Evolutionary conservation across 2,888 invertebrate species (phyloP), one percentile per base, ranked within the genome.

Genomic region (Lasioglossum figueresi): DNA sequence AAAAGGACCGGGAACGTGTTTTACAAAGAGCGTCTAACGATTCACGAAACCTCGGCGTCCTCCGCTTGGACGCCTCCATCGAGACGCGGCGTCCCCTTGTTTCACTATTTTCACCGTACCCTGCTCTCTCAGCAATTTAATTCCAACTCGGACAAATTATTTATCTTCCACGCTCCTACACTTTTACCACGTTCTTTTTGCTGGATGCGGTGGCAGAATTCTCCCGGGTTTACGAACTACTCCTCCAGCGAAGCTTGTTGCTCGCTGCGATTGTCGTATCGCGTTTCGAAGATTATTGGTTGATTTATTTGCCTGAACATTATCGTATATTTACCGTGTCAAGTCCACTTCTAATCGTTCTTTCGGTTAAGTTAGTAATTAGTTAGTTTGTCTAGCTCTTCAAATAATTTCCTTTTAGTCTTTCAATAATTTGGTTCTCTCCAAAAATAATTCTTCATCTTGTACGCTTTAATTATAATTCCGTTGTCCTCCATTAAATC

Each of bases 1-100:
- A 56, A 72, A 68, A 48, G 72, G 48, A 48, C 63, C 70, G 70
- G 37, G 19, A 1, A 40, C 34, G 76, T 66, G 82, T 82, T 82
- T 68, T 52, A 37, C 79, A 40, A 81, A 40, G 63, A 40, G 45
- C 75, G 56, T 76, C 75, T 43, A 63, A 43, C 75, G 27, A 63
- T 63, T 63, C 63, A 31, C 31, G 63, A 63, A 63, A 63, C 63
- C 63, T 31, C 63, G 31, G 63, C 31, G 63, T 63, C 63, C 63
- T 63, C 63, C 31, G 14, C 16, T 31, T 14, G 16, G 31, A 63
- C 31, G 63, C 31, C 63, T 63, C 63, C 63, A 16, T 31, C 63
- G 31, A 16, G 31, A 16, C 63, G 27, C 23, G 23, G 52, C 8
- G 52, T 52, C 63, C 63, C 16, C 63, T 63, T 63, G 63, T 31